Evolutionary conservation across 2,113 vertebrate species (phyloP).

Genomic region (Elephantulus edwardii): DNA sequence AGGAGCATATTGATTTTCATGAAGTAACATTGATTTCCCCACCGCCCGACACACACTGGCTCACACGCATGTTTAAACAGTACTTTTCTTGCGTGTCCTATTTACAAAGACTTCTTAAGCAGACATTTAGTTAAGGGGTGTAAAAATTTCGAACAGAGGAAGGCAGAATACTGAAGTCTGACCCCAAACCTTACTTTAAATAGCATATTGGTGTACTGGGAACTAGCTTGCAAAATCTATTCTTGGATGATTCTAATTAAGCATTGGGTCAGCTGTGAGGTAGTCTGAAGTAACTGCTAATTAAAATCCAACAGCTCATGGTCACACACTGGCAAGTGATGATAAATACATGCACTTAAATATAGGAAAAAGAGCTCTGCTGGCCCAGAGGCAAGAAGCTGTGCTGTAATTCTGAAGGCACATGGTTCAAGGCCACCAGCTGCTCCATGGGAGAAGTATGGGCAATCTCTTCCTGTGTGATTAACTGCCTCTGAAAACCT

Average conservation of each 20-base stretch:
- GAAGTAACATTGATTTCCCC: slow-evolving; percentile 48
- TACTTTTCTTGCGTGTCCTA: background rate
- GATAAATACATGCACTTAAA: background rate
- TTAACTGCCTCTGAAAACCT: too few relatives aligned
- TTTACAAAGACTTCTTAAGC: background rate
- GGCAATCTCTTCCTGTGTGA: too few relatives aligned
- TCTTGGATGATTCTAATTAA: slow-evolving; percentile 29
- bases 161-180: background rate
- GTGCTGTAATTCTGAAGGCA: too few relatives aligned
- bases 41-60: background rate
- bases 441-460: too few relatives aligned
- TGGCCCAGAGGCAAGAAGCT: too few relatives aligned
- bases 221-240: slow-evolving; percentile 30
- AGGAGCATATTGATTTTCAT: slow-evolving; percentile 56
- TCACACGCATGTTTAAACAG: slow-evolving; percentile 21
- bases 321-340: slow-evolving; percentile 28
- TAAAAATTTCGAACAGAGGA: background rate
- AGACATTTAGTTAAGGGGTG: background rate
- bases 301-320: slow-evolving; percentile 33
- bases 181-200: slow-evolving; percentile 21
- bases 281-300: slow-evolving; percentile 44
- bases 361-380: too few relatives aligned
- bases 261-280: slow-evolving; percentile 23
- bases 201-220: background rate
- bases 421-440: too few relatives aligned